Conservation (phyloP, 2,888 invertebrate species). For the Andrena bicolor region DNA sequence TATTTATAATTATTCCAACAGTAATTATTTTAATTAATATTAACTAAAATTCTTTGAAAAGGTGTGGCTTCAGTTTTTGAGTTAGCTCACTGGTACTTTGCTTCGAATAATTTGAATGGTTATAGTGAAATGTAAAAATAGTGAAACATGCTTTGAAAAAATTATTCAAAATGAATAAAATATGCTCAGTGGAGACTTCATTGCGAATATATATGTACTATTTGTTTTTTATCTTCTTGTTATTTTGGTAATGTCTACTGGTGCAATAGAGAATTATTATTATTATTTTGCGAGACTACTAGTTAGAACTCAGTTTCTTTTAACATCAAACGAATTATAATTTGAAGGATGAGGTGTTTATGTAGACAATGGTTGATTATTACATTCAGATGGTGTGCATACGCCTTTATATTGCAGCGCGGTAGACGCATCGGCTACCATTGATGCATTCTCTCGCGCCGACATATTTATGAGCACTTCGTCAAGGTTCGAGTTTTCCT, state of each 20-base stretch:
- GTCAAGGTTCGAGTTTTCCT: constrained; percentile 64
- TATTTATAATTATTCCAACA: no score
- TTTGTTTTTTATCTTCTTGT: no score
- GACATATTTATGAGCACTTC: constrained; percentile 70
- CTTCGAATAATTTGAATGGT: neutral
- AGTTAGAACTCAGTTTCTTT: neutral
- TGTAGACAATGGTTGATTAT: neutral
- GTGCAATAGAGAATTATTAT: no score
- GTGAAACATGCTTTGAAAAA: neutral
- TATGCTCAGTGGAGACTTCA: neutral
- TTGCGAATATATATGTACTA: no score
- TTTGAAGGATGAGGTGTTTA: constrained; percentile 16
- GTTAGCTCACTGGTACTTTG: neutral
- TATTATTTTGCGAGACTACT: neutral
- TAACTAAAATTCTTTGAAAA: no score
- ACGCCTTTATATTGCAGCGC: constrained; percentile 32
- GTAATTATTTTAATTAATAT: no score
- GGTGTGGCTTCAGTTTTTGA: no score
- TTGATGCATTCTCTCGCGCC: constrained; percentile 42
- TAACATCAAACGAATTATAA: neutral
- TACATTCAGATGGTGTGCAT: constrained; percentile 18
- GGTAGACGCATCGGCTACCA: constrained; percentile 58
- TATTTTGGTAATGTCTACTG: no score
- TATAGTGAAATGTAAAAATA: neutral
- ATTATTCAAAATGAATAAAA: neutral